Conservation (phyloP, 2,797 vertebrate species). For the Argentina silus region DNA sequence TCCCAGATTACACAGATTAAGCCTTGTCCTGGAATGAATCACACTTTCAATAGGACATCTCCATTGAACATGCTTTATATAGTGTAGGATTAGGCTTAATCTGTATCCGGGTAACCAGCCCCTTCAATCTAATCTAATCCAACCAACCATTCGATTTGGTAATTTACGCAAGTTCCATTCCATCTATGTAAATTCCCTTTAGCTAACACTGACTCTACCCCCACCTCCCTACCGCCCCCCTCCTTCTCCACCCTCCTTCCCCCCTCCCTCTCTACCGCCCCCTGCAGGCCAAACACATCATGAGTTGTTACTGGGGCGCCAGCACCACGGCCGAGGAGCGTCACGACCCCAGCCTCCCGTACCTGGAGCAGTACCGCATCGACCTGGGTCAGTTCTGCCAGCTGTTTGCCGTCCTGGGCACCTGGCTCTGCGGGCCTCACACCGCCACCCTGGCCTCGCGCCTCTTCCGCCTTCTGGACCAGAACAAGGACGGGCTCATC, state of each 20-base stretch:
- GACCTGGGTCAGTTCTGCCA: constrained; percentile 87
- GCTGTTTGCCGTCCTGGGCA: constrained; percentile 83
- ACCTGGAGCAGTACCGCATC: constrained; percentile 89
- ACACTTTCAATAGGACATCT: too few species aligned
- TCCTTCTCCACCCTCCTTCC: not conserved
- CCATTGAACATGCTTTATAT: too few species aligned
- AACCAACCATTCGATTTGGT: too few species aligned
- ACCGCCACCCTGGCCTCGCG: constrained; percentile 82
- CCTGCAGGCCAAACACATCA: constrained; percentile 90
- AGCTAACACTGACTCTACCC: too few species aligned
- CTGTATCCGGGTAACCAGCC: too few species aligned
- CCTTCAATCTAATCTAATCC: too few species aligned
- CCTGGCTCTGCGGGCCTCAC: constrained; percentile 89
- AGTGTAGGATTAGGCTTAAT: too few species aligned
- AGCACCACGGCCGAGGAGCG: constrained; percentile 77
- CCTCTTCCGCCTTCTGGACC: constrained; percentile 91
- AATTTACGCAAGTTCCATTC: too few species aligned
- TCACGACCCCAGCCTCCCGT: constrained; percentile 86
- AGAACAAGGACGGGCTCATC: constrained; percentile 92
- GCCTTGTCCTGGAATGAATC: too few species aligned
- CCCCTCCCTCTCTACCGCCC: not conserved
- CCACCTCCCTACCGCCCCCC: not conserved
- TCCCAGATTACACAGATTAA: too few species aligned
- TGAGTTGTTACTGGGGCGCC: constrained; percentile 94
- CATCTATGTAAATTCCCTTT: too few species aligned